These are phyloP conservation scores for Virgularia gustaviana DNA, from an alignment of 92 coral and sea anemone genomes.

Conservation along the genomic window DNA sequence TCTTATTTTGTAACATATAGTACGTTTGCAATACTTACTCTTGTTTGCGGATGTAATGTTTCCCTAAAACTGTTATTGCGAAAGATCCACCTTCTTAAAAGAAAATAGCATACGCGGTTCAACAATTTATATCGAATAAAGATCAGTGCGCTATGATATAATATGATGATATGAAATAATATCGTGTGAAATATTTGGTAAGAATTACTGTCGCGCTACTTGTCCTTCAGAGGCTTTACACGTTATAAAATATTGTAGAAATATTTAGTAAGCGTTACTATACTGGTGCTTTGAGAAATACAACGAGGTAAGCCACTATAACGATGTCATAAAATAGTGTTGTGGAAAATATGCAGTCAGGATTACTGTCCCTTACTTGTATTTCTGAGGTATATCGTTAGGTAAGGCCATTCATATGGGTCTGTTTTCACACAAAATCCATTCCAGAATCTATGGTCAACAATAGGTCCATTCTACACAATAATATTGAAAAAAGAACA, in stretches of 20 bases:
- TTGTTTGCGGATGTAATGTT: conserved; percentile 87
- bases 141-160: too few species aligned
- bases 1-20: too few species aligned
- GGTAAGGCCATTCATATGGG: conserved; percentile 92
- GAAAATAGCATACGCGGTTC: too few species aligned
- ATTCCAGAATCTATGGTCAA: conserved; percentile 89
- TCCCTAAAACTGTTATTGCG: conserved; percentile 82
- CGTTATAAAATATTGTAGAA: too few species aligned
- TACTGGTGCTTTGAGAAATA: too few species aligned
- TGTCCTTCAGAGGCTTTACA: too few species aligned
- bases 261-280: too few species aligned
- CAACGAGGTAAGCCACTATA: too few species aligned
- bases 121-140: too few species aligned
- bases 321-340: neutral
- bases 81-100: conserved; percentile 83
- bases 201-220: too few species aligned
- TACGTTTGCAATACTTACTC: conserved; percentile 58
- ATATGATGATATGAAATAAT: too few species aligned
- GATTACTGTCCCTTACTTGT: conserved; percentile 54
- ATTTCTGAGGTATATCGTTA: conserved; percentile 79
- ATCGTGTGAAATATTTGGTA: too few species aligned
- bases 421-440: conserved; percentile 89
- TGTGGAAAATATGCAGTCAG: neutral
- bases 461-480: conserved; percentile 80
- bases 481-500: neutral